Evolutionary conservation across 2,888 invertebrate species (phyloP).

Genomic region (Agrenia bidenticulata): DNA sequence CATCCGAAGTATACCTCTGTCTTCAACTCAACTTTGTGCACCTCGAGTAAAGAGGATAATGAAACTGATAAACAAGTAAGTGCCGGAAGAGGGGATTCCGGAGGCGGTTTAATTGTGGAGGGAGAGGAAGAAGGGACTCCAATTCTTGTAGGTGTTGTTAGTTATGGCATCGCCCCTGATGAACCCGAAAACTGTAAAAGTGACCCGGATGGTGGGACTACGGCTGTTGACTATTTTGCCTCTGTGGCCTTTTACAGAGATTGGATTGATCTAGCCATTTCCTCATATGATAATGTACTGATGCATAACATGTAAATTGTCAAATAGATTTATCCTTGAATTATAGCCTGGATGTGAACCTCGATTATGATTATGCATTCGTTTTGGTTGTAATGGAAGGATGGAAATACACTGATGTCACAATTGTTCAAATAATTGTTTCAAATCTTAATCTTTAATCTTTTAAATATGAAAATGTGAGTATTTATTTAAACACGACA

Average conservation of each 20-base stretch:
- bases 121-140: constrained; percentile 6
- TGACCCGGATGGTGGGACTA: not conserved
- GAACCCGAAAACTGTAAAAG: constrained; percentile 14
- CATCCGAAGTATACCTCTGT: constrained; percentile 42
- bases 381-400: too few species aligned
- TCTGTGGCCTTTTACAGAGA: constrained; percentile 40
- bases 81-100: constrained; percentile 44
- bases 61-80: constrained; percentile 18
- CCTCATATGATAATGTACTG: constrained; percentile 3
- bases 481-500: too few species aligned
- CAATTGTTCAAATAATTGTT: too few species aligned
- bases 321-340: not conserved
- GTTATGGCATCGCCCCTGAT: constrained; percentile 39
- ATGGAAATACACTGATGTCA: too few species aligned
- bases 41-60: constrained; percentile 28
- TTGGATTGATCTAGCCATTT: constrained; percentile 45
- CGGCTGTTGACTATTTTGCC: constrained; percentile 42
- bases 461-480: too few species aligned
- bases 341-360: not conserved
- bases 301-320: not conserved
- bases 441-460: too few species aligned
- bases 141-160: constrained; percentile 44
- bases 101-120: constrained; percentile 37
- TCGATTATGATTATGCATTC: too few species aligned
- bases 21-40: constrained; percentile 46